Base-by-base conservation (phyloP, 2,888 invertebrate genomes). In the Microchrysa polita region DNA sequence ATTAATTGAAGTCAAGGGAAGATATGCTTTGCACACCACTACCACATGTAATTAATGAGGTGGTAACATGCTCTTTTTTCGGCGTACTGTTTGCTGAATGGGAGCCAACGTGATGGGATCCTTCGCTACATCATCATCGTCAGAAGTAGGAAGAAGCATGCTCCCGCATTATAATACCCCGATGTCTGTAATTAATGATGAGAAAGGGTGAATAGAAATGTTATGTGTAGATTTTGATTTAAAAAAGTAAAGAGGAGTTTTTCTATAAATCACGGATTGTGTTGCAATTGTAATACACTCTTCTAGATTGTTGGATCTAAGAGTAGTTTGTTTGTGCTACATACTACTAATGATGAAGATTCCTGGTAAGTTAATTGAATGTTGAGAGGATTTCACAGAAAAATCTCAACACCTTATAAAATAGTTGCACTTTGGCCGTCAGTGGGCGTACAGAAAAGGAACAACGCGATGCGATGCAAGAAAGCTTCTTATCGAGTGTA, bases 11-110 rank as follows among this genome's bases (percentile, higher is more conserved):
- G 65, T 18, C 44, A 48, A 65, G 22, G n/a, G 23, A 48, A 65
- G 34, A 65, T 65, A 44, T 65, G 65, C 65, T 48, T 23, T 14
- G 44, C n/a, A 2, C 48, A 42, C 27, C 27, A 34, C 65, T 48
- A 65, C 48, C 42, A 65, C 55, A 69, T 69, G 69, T 69, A 69
- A 69, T 69, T 69, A 69, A 69, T 69, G 69, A 69, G 69, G 69
- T 69, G 57, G 69, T 18, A 57, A 69, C 55, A 69, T 55, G 57
- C 57, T 69, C 57, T 69, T 67, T 67, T 34, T 34, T 34, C 7
- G 27, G 27, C 7, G 27, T 34, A 7, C 27, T 34, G 55, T 40
- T 16, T 34, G 34, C 7, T 4, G 40, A 40, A 61, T n/a, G n/a
- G 61, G 42, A 40, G 23, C 34, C 61, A 40, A 16, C 12, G 7